Evolutionary conservation across 2,888 invertebrate genomes (phyloP).

Genomic region (Limnephilus lunatus): DNA sequence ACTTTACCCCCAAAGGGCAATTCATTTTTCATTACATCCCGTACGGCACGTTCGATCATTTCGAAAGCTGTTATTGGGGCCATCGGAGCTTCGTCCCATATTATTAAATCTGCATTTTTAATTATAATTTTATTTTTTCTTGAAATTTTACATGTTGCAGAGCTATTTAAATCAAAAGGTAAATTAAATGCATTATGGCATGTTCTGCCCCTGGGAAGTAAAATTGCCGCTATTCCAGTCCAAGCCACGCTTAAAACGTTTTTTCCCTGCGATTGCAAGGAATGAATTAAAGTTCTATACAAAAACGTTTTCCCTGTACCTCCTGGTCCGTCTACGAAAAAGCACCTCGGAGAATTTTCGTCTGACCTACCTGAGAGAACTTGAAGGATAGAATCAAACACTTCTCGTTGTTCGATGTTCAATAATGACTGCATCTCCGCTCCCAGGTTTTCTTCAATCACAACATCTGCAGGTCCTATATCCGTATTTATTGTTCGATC

Average conservation of each 20-base stretch:
- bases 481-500: no score
- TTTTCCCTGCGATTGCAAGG: no score
- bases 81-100: slow-evolving; percentile 31
- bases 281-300: no score
- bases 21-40: background rate
- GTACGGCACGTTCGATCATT: background rate
- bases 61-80: slow-evolving; percentile 18
- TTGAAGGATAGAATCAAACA: no score
- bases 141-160: background rate
- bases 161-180: background rate
- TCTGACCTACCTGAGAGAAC: no score
- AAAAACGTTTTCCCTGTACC: no score
- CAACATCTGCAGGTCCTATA: no score
- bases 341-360: no score
- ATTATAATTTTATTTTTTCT: background rate
- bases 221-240: background rate
- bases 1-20: background rate
- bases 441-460: no score
- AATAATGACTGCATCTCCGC: no score
- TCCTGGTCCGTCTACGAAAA: background rate
- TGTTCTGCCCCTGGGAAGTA: background rate
- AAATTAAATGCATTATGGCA: slow-evolving; percentile 21
- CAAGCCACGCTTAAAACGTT: no score
- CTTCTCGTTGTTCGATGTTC: no score
- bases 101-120: slow-evolving; percentile 1